Percentiles rank a stretch among this genome's conserved stretches.
Evolutionary conservation across 2,113 vertebrate genomes (phyloP).

Genomic region (Speoplatyrhinus poulsoni): DNA sequence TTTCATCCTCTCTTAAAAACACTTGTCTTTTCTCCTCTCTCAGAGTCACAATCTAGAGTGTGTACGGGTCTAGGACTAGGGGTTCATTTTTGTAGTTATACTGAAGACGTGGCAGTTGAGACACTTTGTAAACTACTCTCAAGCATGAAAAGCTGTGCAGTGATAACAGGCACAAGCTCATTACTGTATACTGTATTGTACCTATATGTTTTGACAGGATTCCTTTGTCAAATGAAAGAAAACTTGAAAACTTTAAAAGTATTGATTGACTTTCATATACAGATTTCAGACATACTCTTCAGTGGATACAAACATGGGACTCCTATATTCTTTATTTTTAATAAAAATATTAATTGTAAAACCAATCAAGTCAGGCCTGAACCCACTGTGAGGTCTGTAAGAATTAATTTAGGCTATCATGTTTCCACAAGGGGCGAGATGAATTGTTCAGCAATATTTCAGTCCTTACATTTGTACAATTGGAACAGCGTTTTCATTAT

Average conservation of each 20-base stretch:
- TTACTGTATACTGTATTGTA: background rate
- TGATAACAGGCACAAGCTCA: background rate
- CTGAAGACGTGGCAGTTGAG: constrained; percentile 11
- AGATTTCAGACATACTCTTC: background rate
- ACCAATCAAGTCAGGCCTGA: constrained; percentile 8
- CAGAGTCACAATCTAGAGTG: constrained; percentile 26
- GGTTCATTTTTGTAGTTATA: background rate
- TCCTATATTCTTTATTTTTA: background rate
- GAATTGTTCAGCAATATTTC: constrained; percentile 20
- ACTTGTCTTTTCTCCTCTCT: constrained; percentile 22
- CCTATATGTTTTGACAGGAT: background rate
- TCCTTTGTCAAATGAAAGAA: constrained; percentile 1
- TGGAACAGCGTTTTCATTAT: constrained; percentile 33
- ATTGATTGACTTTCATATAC: background rate
- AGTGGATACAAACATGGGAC: background rate
- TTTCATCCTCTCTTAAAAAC: constrained; percentile 50
- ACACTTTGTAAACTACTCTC: background rate
- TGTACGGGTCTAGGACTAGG: constrained; percentile 18
- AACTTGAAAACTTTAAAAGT: background rate
- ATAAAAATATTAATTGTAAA: constrained; percentile 5
- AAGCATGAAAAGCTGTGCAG: constrained; percentile 11
- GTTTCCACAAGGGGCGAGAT: constrained; percentile 29
- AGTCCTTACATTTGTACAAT: constrained; percentile 14
- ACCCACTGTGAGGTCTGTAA: background rate
- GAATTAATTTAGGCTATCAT: constrained; percentile 17